Conservation (phyloP, 2,797 vertebrate genomes). For the Caiman crocodilus region DNA sequence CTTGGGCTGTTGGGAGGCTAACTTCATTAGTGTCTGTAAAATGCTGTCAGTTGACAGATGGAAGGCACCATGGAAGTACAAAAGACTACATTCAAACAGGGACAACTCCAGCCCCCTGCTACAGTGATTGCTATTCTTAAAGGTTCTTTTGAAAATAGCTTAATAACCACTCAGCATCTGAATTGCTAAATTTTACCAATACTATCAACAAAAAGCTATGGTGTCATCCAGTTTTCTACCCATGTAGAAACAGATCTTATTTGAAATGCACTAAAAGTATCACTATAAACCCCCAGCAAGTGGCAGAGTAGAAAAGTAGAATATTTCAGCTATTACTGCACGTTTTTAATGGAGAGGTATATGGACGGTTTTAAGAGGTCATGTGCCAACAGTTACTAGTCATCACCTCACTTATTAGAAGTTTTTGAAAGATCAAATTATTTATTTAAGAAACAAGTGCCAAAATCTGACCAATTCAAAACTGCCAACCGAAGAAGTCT, state of each 20-base stretch:
- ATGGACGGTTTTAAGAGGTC: neutral
- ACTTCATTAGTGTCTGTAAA: neutral
- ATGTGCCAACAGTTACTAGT: neutral
- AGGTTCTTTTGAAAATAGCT: accelerated
- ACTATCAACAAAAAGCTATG: neutral
- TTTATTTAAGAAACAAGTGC: neutral
- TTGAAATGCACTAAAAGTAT: accelerated
- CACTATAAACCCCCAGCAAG: neutral
- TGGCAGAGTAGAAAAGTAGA: neutral
- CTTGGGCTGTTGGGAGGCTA: neutral
- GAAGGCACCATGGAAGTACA: neutral
- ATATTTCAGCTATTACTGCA: neutral
- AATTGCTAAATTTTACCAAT: neutral
- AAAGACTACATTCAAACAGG: neutral
- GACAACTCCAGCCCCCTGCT: neutral
- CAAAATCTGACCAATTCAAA: neutral
- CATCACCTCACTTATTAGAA: neutral
- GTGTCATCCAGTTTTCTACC: accelerated
- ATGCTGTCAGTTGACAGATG: no score
- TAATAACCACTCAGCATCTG: accelerated
- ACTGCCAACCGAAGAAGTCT: neutral
- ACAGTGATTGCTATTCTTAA: accelerated
- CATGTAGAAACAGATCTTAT: accelerated
- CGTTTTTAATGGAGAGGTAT: accelerated
- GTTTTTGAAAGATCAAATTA: neutral